Evolutionary conservation across 2,113 vertebrate species (phyloP).

Genomic region (Sander lucioperca): DNA sequence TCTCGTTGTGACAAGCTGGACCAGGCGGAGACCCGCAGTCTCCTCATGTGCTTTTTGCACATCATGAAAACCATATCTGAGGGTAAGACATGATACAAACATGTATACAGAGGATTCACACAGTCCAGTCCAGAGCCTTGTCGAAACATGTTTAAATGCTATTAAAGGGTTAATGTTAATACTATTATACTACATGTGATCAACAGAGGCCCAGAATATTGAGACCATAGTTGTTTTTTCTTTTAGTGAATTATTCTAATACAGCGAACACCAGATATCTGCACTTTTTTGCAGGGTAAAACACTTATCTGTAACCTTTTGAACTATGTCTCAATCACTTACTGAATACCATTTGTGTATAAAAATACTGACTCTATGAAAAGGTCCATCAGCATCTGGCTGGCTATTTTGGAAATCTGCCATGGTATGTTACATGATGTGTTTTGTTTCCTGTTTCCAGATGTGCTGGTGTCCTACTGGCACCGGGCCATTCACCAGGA

Average conservation of each 20-base stretch:
- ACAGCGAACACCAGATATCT: not conserved
- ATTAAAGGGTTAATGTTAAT: not conserved
- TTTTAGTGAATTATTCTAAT: not conserved
- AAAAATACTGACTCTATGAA: not conserved
- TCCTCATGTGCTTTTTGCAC: conserved; percentile 98
- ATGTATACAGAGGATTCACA: not conserved
- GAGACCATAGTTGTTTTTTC: not conserved
- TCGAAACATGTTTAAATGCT: not conserved
- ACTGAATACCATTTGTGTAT: not conserved
- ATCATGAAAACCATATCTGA: conserved; percentile 99
- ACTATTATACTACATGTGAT: not conserved
- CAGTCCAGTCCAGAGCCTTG: not conserved
- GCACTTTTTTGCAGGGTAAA: not conserved
- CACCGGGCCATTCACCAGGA: conserved; percentile 94
- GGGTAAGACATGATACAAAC: conserved; percentile 80
- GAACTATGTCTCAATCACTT: not conserved
- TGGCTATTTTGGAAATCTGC: not conserved
- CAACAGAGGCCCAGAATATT: not conserved
- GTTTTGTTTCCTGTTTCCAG: conserved; percentile 80
- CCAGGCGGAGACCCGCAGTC: conserved; percentile 95
- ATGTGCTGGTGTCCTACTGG: conserved; percentile 96
- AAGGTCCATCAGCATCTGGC: not conserved
- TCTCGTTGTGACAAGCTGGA: conserved; percentile 98
- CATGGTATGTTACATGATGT: not conserved
- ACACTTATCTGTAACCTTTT: not conserved